These are phyloP conservation scores for Molorchus minor DNA, from an alignment of 2,888 invertebrate species.

Conservation along the genomic window DNA sequence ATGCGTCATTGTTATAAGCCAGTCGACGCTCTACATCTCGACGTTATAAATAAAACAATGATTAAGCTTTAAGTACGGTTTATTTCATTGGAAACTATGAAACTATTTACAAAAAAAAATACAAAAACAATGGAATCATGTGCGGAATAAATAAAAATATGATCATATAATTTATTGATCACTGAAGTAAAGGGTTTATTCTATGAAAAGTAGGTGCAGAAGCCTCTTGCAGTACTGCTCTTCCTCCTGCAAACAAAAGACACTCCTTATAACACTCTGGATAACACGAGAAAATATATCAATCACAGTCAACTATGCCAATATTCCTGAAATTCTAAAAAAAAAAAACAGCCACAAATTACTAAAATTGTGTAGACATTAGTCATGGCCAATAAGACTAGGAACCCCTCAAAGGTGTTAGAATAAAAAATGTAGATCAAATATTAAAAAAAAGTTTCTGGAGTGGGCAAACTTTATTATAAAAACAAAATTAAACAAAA, in stretches of 20 bases:
- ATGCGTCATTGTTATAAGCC: background rate
- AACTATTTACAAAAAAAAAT: background rate
- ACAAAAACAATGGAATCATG: background rate
- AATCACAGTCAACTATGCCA: background rate
- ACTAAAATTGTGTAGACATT: no score
- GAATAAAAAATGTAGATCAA: no score
- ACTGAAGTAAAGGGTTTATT: background rate
- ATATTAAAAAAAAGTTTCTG: no score
- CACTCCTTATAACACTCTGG: slow-evolving; percentile 1
- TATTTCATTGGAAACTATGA: background rate
- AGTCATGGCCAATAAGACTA: no score
- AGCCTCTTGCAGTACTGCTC: slow-evolving; percentile 45
- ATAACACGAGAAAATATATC: background rate
- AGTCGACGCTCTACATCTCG: background rate
- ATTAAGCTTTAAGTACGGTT: background rate
- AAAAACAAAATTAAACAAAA: no score
- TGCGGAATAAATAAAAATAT: background rate
- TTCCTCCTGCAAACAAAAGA: slow-evolving; percentile 43
- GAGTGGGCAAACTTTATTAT: no score
- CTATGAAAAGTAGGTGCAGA: slow-evolving; percentile 33
- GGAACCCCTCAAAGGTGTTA: no score
- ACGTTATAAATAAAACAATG: slow-evolving; percentile 8
- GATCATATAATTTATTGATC: background rate
- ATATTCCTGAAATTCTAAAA: background rate
- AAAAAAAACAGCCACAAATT: no score